A percentile compares a stretch with the other conserved stretches of the same genome.
Conservation (phyloP, 1,140 invertebrate genomes). For the Ganaspis sp. region DNA sequence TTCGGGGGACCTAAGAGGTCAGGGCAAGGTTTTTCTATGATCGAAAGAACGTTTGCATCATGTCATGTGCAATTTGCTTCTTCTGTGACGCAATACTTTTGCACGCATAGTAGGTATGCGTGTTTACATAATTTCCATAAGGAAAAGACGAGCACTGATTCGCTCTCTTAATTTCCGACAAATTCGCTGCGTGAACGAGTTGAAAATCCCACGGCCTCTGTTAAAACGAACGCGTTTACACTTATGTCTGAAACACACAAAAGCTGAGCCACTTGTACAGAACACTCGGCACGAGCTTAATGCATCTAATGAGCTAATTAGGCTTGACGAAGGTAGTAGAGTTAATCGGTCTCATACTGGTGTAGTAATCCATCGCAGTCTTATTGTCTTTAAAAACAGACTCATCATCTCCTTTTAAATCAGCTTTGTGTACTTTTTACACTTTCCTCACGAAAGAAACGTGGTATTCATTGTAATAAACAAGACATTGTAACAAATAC, state of each 20-base stretch:
- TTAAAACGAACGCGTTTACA: conserved; percentile 47
- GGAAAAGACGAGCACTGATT: conserved; percentile 53
- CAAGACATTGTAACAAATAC: too few species aligned
- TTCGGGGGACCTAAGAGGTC: not conserved
- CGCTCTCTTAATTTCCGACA: conserved; percentile 45
- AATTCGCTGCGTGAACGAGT: conserved; percentile 49
- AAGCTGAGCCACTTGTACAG: conserved; percentile 62
- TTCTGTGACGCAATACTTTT: conserved; percentile 52
- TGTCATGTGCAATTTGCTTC: not conserved
- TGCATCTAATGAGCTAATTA: conserved; percentile 62
- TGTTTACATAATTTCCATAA: conserved; percentile 69
- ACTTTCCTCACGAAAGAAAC: not conserved
- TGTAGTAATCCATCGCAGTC: not conserved
- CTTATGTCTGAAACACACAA: conserved; percentile 48
- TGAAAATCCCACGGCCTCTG: conserved; percentile 64
- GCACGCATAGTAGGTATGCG: conserved; percentile 49
- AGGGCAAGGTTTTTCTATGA: conserved; percentile 32
- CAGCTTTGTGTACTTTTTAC: not conserved
- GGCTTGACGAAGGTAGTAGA: conserved; percentile 47
- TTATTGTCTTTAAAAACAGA: not conserved
- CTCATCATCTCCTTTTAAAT: not conserved
- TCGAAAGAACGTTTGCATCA: conserved; percentile 39
- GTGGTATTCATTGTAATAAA: not conserved
- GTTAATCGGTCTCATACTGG: not conserved
- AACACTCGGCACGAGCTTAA: conserved; percentile 54